Conservation (phyloP, 2,797 vertebrate species). For the Alosa sapidissima region DNA sequence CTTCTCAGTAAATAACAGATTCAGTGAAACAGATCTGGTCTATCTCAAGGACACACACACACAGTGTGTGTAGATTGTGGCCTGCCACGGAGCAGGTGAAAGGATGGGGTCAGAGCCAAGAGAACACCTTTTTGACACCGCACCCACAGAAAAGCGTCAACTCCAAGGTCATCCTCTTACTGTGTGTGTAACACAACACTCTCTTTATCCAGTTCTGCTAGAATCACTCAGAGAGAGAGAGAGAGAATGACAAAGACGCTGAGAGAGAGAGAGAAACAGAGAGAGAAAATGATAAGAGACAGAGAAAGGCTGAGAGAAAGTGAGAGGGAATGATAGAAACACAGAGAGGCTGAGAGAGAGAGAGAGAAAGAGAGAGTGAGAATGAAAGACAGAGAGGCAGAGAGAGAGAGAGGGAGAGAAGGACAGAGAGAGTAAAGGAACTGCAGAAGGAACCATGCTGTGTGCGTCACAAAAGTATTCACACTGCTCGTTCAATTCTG, state of each 20-base stretch:
- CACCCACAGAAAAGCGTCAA: neutral
- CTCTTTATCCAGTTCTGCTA: neutral
- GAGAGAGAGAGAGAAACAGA: neutral
- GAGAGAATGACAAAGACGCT: neutral
- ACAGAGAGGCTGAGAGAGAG: neutral
- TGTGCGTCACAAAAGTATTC: neutral
- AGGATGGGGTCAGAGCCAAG: neutral
- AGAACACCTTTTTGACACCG: neutral
- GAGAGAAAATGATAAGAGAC: neutral
- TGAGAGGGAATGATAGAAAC: neutral
- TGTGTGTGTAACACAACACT: neutral
- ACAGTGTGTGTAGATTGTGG: neutral
- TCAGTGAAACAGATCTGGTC: neutral
- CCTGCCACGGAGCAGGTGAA: neutral
- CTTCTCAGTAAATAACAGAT: neutral
- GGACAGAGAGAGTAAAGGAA: neutral
- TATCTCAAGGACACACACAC: neutral
- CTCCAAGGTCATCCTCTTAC: neutral
- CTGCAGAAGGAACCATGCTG: neutral
- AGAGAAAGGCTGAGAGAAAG: neutral
- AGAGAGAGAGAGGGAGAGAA: neutral
- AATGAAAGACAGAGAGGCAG: neutral
- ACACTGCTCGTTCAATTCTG: neutral
- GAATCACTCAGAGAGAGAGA: neutral
- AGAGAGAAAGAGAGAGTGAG: neutral